Evolutionary conservation across 2,113 vertebrate genomes (phyloP).

Genomic region (Myocastor coypus): DNA sequence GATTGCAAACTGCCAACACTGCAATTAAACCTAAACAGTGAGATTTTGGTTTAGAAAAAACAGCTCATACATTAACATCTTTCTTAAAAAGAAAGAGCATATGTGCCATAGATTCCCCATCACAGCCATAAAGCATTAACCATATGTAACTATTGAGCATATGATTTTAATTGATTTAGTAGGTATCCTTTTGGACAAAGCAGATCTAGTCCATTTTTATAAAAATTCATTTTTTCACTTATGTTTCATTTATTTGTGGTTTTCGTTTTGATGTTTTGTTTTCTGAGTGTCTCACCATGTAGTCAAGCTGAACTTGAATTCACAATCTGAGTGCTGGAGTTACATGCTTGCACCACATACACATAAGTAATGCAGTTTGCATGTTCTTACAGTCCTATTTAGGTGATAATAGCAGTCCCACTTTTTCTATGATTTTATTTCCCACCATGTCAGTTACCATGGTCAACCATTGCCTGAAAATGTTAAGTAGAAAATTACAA

Average conservation of each 20-base stretch:
- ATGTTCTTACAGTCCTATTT: background rate
- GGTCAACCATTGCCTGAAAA: background rate
- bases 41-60: background rate
- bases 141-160: background rate
- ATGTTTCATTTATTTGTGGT: background rate
- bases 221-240: constrained; percentile 31
- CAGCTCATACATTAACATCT: background rate
- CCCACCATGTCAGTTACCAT: background rate
- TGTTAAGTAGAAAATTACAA: background rate
- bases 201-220: background rate
- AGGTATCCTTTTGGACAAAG: background rate
- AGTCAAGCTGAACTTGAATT: background rate
- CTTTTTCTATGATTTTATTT: background rate
- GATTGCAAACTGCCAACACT: background rate
- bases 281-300: background rate
- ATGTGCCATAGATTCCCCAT: background rate
- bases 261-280: background rate
- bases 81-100: background rate
- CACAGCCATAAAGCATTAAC: background rate
- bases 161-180: constrained; percentile 19
- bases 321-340: background rate
- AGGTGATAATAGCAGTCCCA: background rate
- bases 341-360: background rate
- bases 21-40: background rate
- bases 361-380: background rate